Base-by-base conservation (phyloP, 2,797 vertebrate genomes). In the Chaetophractus vellerosus region DNA sequence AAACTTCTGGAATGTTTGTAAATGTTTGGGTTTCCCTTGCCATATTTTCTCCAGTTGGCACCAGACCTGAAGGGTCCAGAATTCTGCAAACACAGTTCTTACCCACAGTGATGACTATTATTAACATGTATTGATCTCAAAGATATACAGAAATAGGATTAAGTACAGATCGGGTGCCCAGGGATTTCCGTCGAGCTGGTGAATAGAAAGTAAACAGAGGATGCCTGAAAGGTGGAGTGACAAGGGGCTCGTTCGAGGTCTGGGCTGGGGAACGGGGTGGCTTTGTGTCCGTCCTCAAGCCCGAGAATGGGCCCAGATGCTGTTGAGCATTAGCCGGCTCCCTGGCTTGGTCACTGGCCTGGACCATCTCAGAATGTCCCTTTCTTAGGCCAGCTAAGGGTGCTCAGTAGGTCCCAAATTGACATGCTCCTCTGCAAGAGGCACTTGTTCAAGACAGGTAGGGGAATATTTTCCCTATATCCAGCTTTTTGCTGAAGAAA, bases 41-140 rank as follows among this genome's bases (percentile, higher is more conserved):
- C 75, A 52, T 89, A 91, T 92, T 95, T 96, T 96, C 93, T 95
- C 90, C 59, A 71, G 68, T 87, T 92, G 95, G 92, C 93, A 95
- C 86, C 93, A 96, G 86, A 93, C 48, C 61, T 55, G 55, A 94
- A 66, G 82, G 90, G 45, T 64, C 91, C 61, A 59, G 90, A 93
- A 72, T 61, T 95, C 85, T 33, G 79, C 75, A 78, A 52, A 79
- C 55, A 26, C 5, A 52, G 31, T n/a, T 96, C 71, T 85, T 90
- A 38, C 45, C 69, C 9, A 14, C 76, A 12, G 19, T 36, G 50
- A 88, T 50, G 66, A 88, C 90, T 79, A 11, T 92, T 91, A 95
- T 83, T 92, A 84, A 94, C 89, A 74, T 28, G 64, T 69, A 75
- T 57, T 61, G 94, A 96, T 78, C 83, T 74, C 23, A 78, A 90